Percentiles rank a stretch among this genome's conserved stretches.
phyloP scores from a whole-genome alignment of 64 coral and sea anemone species.

The Exaiptasia diaphana region DNA sequence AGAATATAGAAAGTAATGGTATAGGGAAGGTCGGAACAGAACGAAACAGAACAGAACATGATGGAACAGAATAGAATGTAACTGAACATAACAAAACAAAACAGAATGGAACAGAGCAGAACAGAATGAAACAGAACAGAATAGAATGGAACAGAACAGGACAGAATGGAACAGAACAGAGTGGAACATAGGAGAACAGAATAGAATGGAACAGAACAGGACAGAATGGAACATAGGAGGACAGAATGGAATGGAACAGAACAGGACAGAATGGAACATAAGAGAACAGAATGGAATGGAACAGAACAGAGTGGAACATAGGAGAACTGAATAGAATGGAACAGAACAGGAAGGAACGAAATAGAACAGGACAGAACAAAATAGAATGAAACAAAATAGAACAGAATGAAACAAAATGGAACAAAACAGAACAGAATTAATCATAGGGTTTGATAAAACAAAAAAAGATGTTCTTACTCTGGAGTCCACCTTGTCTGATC shows the following conservation, averaged over 20 bases:
- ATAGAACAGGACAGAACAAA: not conserved
- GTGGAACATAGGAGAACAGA: not conserved
- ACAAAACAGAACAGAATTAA: not conserved
- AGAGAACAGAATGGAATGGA: not conserved
- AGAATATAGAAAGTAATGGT: not conserved
- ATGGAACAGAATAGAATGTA: not conserved
- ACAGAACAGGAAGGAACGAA: not conserved
- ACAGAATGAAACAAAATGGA: not conserved
- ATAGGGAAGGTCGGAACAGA: not conserved
- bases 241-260: not conserved
- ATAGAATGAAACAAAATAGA: not conserved
- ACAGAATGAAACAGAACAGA: not conserved
- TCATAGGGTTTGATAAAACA: not conserved
- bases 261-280: not conserved
- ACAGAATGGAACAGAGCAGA: not conserved
- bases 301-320: not conserved
- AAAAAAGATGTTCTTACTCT: conserved; percentile 46
- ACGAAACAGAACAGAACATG: not conserved
- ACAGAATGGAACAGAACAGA: not conserved
- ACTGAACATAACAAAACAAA: not conserved
- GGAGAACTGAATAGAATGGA: not conserved
- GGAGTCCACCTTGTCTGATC: conserved; percentile 80
- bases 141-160: not conserved
- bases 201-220: not conserved
- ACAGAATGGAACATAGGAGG: not conserved